Conservation (phyloP, 2,113 vertebrate genomes). For the Stigmatopora argus region DNA sequence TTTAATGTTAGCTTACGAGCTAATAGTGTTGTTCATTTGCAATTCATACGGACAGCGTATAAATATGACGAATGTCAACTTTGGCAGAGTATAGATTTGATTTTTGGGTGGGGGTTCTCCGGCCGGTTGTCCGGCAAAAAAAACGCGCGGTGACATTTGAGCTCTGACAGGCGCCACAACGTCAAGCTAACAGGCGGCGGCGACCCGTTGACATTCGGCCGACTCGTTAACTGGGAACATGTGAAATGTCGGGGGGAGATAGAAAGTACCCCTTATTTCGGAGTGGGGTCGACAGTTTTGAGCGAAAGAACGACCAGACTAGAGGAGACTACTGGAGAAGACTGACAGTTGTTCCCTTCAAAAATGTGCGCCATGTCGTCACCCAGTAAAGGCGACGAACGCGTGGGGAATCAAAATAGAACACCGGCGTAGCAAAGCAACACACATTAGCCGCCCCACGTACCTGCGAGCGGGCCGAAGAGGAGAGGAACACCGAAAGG, state of each 20-base stretch:
- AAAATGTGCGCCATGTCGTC: slow-evolving; percentile 63
- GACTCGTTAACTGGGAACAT: slow-evolving; percentile 6
- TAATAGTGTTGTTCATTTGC: slow-evolving; percentile 12
- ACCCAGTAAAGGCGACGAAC: slow-evolving; percentile 17
- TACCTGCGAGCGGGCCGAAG: slow-evolving; percentile 68
- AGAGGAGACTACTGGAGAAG: slow-evolving; percentile 43
- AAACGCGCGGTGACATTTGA: slow-evolving; percentile 27
- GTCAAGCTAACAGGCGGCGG: slow-evolving; percentile 17
- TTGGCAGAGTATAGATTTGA: neutral
- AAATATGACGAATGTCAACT: neutral
- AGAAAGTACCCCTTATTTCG: slow-evolving; percentile 13
- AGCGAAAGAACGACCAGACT: slow-evolving; percentile 52
- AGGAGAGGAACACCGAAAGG: slow-evolving; percentile 61
- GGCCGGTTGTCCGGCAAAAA: slow-evolving; percentile 39
- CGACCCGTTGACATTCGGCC: slow-evolving; percentile 11
- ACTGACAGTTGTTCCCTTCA: slow-evolving; percentile 54
- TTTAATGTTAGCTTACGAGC: slow-evolving; percentile 50
- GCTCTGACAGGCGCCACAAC: slow-evolving; percentile 8
- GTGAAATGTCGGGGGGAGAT: neutral
- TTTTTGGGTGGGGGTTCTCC: neutral
- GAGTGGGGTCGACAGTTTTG: slow-evolving; percentile 48
- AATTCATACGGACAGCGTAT: neutral
- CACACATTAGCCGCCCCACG: slow-evolving; percentile 9
- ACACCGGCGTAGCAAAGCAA: neutral
- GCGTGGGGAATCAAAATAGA: neutral